These are phyloP conservation scores for Aspiorhynchus laticeps DNA, from an alignment of 2,113 vertebrate genomes.

Conservation along the genomic window DNA sequence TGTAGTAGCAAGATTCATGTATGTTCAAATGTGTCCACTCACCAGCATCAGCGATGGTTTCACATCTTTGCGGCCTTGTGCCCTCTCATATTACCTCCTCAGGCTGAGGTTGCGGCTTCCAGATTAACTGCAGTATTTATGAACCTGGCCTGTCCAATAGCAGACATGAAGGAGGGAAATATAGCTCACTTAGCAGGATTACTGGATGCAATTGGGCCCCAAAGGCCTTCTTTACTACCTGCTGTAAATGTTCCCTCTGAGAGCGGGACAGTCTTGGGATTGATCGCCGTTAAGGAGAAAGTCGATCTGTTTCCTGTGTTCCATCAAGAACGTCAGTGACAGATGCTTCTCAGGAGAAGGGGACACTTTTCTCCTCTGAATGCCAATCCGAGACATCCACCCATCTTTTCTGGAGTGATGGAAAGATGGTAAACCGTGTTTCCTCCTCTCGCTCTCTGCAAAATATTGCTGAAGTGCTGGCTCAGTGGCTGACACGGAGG, in stretches of 20 bases:
- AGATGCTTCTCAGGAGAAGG: conserved; percentile 71
- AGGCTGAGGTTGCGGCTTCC: conserved; percentile 36
- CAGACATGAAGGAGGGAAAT: conserved; percentile 79
- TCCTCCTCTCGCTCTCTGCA: neutral
- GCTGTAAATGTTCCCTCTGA: conserved; percentile 84
- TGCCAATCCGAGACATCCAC: conserved; percentile 36
- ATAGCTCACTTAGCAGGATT: conserved; percentile 84
- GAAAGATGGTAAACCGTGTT: neutral
- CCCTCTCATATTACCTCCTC: conserved; percentile 22
- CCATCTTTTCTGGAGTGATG: conserved; percentile 11
- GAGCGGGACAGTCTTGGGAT: conserved; percentile 77
- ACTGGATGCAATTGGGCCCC: conserved; percentile 81
- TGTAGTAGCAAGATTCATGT: neutral
- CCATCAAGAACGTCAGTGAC: conserved; percentile 71
- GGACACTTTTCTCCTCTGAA: conserved; percentile 64
- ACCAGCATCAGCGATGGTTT: neutral
- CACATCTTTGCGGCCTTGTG: neutral
- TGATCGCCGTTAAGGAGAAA: conserved; percentile 76
- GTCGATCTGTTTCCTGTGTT: conserved; percentile 76
- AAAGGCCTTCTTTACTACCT: conserved; percentile 82
- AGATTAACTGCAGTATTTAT: conserved; percentile 82
- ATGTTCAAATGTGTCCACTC: neutral
- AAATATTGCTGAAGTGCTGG: conserved; percentile 10
- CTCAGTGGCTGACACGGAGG: neutral
- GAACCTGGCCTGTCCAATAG: conserved; percentile 73